A percentile compares a stretch with the other conserved stretches of the same genome.
These are phyloP conservation scores for Malurus splendens DNA, from an alignment of 2,797 vertebrate genomes.

Conservation along the genomic window DNA sequence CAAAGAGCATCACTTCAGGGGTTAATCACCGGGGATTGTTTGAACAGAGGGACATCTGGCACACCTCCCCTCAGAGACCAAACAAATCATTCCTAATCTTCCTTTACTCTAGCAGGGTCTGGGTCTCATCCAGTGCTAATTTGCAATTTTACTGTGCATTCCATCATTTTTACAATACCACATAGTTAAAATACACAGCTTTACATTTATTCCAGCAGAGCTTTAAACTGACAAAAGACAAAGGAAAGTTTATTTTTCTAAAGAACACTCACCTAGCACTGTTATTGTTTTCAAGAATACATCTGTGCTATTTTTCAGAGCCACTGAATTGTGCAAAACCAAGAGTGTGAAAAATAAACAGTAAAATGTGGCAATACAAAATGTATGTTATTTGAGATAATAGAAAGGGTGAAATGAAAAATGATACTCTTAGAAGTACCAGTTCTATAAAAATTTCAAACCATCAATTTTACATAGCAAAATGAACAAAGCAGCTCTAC, in stretches of 20 bases:
- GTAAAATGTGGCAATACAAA: background rate
- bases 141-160: conserved; percentile 12
- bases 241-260: background rate
- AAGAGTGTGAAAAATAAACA: conserved; percentile 15
- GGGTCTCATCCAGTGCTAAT: conserved; percentile 42
- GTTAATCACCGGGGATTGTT: background rate
- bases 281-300: background rate
- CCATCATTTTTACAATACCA: background rate
- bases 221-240: background rate
- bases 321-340: background rate
- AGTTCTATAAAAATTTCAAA: background rate
- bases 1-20: background rate
- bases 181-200: background rate
- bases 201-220: background rate
- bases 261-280: background rate
- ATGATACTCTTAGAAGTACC: background rate
- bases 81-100: conserved; percentile 54
- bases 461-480: background rate
- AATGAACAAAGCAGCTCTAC: background rate
- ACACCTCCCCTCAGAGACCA: conserved; percentile 17
- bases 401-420: conserved; percentile 27
- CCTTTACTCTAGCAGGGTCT: conserved; percentile 18
- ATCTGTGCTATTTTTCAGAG: background rate
- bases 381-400: conserved; percentile 1
- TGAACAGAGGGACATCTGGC: conserved; percentile 54